phyloP scores from a whole-genome alignment of 1,140 invertebrate species.

The Augochlora pura region DNA sequence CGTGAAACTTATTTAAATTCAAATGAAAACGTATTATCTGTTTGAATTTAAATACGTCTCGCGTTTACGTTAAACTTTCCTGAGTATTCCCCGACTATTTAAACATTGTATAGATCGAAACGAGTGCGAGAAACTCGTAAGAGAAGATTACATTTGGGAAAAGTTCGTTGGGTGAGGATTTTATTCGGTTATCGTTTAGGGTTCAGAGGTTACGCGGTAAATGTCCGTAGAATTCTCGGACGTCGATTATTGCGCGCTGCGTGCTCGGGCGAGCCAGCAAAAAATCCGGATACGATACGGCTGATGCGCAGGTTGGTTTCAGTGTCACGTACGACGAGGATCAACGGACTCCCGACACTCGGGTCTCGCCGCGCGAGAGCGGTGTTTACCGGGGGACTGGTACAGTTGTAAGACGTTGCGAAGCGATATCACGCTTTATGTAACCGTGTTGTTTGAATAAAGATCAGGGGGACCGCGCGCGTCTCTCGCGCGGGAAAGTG shows the following conservation, averaged over 20 bases:
- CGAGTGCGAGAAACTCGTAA: too few species aligned
- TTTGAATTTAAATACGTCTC: too few species aligned
- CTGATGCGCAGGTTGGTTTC: neutral
- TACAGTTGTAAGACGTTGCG: neutral
- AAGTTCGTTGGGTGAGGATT: too few species aligned
- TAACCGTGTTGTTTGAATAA: neutral
- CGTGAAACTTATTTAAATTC: too few species aligned
- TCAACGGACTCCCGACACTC: slow-evolving; percentile 8
- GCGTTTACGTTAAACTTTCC: too few species aligned
- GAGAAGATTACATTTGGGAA: too few species aligned
- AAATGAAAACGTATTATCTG: too few species aligned
- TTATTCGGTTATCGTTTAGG: too few species aligned
- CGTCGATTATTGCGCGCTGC: neutral
- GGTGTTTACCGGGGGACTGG: neutral
- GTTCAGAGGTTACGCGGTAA: too few species aligned
- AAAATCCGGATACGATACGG: neutral
- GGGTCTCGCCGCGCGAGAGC: neutral
- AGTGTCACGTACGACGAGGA: slow-evolving; percentile 22
- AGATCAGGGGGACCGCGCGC: neutral
- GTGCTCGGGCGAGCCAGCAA: neutral
- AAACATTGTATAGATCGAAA: too few species aligned
- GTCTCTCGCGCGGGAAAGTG: slow-evolving; percentile 7
- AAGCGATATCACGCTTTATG: neutral
- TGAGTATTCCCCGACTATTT: too few species aligned
- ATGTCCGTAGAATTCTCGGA: too few species aligned